Evolutionary conservation across 2,888 invertebrate species (phyloP).

Genomic region (Teleiodes luculella): DNA sequence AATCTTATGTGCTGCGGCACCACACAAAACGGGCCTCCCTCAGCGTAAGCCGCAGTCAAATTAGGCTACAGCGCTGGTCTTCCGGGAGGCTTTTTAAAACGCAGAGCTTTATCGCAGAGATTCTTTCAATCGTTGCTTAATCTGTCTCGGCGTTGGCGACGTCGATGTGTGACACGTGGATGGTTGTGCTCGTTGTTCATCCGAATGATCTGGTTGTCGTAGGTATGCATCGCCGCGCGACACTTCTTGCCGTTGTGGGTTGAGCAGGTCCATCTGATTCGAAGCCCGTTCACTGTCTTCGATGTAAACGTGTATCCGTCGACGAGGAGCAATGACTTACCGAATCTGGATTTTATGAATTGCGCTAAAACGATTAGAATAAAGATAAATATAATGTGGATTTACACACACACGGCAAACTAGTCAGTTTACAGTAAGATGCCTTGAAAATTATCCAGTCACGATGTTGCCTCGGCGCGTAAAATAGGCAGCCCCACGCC

Average conservation of each 20-base stretch:
- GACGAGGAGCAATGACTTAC: constrained; percentile 26
- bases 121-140: not conserved
- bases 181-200: constrained; percentile 3
- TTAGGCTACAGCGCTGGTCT: too few species aligned
- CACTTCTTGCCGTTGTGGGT: constrained; percentile 31
- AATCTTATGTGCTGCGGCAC: too few species aligned
- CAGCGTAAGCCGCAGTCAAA: too few species aligned
- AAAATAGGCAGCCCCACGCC: too few species aligned
- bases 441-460: too few species aligned
- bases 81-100: too few species aligned
- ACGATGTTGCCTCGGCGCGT: too few species aligned
- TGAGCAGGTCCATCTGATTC: constrained; percentile 27
- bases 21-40: too few species aligned
- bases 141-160: too few species aligned
- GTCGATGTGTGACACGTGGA: not conserved
- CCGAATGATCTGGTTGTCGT: constrained; percentile 25
- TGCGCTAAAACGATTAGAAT: constrained; percentile 22
- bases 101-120: too few species aligned
- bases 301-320: constrained; percentile 31
- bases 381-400: not conserved
- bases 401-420: too few species aligned
- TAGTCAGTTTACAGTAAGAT: too few species aligned
- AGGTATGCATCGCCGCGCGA: constrained; percentile 26
- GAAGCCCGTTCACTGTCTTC: constrained; percentile 21
- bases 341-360: constrained; percentile 28